Conservation (phyloP, 2,888 invertebrate species). For the Charanyca ferruginea region DNA sequence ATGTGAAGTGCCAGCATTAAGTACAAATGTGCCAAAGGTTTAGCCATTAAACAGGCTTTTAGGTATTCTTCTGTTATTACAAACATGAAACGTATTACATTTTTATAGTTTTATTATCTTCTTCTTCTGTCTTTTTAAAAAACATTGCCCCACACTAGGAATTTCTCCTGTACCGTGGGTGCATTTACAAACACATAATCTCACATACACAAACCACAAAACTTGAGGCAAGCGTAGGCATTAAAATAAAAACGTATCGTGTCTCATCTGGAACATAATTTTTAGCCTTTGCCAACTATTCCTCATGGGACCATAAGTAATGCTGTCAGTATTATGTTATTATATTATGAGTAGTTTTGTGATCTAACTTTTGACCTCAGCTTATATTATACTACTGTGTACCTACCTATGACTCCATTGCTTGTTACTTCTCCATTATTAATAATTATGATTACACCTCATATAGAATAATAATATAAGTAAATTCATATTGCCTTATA, state of each 20-base stretch:
- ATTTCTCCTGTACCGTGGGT: no score
- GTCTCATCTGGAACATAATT: neutral
- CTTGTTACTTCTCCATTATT: conserved; percentile 1
- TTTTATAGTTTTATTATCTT: no score
- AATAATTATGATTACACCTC: neutral
- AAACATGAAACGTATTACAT: no score
- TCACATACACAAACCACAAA: no score
- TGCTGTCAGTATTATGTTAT: conserved; percentile 33
- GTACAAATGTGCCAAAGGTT: no score
- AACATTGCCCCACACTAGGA: no score
- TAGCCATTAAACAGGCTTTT: no score
- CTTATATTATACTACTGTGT: conserved; percentile 25
- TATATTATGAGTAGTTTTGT: conserved; percentile 18
- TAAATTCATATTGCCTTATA: neutral
- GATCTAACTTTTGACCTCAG: conserved; percentile 34
- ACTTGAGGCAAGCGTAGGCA: neutral
- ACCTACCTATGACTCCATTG: conserved; percentile 16
- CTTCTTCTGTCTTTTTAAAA: no score
- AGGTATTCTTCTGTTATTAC: no score
- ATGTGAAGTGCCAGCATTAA: no score
- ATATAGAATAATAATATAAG: neutral
- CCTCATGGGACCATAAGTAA: conserved; percentile 10
- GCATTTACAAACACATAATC: no score
- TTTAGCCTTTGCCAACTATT: conserved; percentile 25
- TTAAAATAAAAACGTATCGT: no score